A percentile compares a stretch with the other conserved stretches of the same genome.
Conservation (phyloP, 2,888 invertebrate species). For the Polydesmus complanatus region DNA sequence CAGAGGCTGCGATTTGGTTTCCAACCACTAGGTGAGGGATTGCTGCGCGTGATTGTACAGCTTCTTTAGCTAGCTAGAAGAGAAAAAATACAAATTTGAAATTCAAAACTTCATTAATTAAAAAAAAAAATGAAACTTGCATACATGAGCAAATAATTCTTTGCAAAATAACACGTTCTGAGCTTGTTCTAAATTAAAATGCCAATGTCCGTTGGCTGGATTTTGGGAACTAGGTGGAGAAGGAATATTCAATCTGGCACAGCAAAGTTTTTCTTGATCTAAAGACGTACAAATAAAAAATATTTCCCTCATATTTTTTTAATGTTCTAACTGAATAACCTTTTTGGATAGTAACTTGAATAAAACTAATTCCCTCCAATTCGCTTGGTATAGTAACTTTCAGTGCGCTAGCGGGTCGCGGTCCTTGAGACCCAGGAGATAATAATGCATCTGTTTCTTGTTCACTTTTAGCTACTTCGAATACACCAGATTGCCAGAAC, state of each 20-base stretch:
- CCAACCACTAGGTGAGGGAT: slow-evolving; percentile 95
- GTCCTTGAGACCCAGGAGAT: slow-evolving; percentile 14
- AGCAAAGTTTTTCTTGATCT: slow-evolving; percentile 83
- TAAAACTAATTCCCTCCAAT: slow-evolving; percentile 87
- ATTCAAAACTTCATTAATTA: background rate
- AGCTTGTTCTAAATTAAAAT: slow-evolving; percentile 88
- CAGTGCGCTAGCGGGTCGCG: slow-evolving; percentile 44
- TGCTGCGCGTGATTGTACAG: slow-evolving; percentile 79
- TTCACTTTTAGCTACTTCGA: slow-evolving; percentile 90
- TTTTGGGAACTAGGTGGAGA: slow-evolving; percentile 37
- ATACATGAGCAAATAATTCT: slow-evolving; percentile 72
- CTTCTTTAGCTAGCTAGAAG: slow-evolving; percentile 65
- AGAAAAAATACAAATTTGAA: background rate
- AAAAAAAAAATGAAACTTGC: too few relatives aligned
- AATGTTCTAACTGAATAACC: slow-evolving; percentile 43
- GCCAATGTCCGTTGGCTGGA: slow-evolving; percentile 64
- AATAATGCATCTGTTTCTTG: slow-evolving; percentile 38
- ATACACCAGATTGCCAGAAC: slow-evolving; percentile 82
- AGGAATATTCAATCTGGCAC: slow-evolving; percentile 56
- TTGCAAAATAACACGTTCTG: slow-evolving; percentile 96
- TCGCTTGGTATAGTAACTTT: slow-evolving; percentile 87
- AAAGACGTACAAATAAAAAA: slow-evolving; percentile 20
- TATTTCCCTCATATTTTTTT: background rate
- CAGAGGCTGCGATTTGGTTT: slow-evolving; percentile 90
- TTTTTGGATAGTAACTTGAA: slow-evolving; percentile 88